Evolutionary conservation across 2,888 invertebrate genomes (phyloP).

Genomic region (Ptychoptera albimana): DNA sequence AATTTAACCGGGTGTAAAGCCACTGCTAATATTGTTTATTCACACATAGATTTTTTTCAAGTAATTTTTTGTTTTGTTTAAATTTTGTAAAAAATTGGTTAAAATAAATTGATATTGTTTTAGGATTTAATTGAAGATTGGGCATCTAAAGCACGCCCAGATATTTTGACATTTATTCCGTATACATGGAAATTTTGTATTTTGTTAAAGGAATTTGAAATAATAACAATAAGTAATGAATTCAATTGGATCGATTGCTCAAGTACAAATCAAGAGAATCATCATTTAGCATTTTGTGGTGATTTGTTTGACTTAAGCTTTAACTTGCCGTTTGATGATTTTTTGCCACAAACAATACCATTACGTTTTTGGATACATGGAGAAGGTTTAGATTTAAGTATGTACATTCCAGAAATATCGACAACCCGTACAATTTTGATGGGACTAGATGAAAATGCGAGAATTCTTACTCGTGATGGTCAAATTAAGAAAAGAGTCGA

Average conservation of each 20-base stretch:
- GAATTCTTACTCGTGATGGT: constrained; percentile 64
- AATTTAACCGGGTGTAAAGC: constrained; percentile 89
- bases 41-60: constrained; percentile 91
- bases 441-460: constrained; percentile 77
- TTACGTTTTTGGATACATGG: constrained; percentile 90
- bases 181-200: constrained; percentile 92
- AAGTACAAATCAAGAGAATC: constrained; percentile 87
- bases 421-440: constrained; percentile 69
- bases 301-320: constrained; percentile 87
- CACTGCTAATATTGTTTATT: constrained; percentile 79
- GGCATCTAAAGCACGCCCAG: constrained; percentile 85
- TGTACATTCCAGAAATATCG: constrained; percentile 84
- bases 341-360: constrained; percentile 76
- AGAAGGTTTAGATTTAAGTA: constrained; percentile 78
- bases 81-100: neutral
- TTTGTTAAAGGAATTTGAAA: constrained; percentile 84
- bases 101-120: constrained; percentile 11
- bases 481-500: constrained; percentile 38
- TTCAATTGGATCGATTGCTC: constrained; percentile 99
- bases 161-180: constrained; percentile 87
- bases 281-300: constrained; percentile 86
- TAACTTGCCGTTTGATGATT: constrained; percentile 87
- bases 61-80: constrained; percentile 1
- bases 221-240: constrained; percentile 85
- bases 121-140: constrained; percentile 89